phyloP scores from a whole-genome alignment of 2,113 vertebrate genomes.

The Formicarius rufipectus region DNA sequence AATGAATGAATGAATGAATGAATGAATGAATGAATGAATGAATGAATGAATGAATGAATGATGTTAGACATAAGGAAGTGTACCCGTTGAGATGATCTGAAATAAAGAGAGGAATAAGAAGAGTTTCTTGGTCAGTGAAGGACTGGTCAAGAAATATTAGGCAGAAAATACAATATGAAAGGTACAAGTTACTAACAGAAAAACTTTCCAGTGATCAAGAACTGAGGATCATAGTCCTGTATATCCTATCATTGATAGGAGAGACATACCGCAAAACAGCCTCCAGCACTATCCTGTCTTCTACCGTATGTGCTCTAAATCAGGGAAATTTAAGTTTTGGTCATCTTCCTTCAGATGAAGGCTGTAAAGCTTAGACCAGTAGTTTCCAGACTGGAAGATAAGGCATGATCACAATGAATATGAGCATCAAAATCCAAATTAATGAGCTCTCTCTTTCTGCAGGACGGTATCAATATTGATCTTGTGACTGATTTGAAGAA shows the following conservation, averaged over 20 bases:
- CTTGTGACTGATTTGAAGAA: neutral
- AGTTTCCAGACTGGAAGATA: neutral
- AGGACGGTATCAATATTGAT: neutral
- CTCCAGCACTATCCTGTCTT: neutral
- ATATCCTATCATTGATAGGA: neutral
- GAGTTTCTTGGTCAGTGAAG: neutral
- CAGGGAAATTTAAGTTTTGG: neutral
- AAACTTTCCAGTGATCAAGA: neutral
- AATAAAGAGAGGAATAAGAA: neutral
- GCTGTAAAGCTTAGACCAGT: neutral
- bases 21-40: neutral
- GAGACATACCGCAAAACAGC: neutral
- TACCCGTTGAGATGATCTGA: neutral
- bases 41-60: neutral
- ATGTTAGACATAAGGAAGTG: neutral
- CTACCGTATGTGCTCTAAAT: neutral
- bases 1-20: neutral
- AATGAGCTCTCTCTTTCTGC: neutral
- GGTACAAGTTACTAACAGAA: neutral
- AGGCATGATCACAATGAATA: neutral
- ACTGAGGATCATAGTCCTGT: neutral
- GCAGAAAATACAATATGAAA: neutral
- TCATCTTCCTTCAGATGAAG: neutral
- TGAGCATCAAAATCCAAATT: neutral
- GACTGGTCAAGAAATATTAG: neutral